Evolutionary conservation across 2,888 invertebrate genomes (phyloP), one percentile per base, ranked within the genome.

Genomic region (Acholoe squamosa): DNA sequence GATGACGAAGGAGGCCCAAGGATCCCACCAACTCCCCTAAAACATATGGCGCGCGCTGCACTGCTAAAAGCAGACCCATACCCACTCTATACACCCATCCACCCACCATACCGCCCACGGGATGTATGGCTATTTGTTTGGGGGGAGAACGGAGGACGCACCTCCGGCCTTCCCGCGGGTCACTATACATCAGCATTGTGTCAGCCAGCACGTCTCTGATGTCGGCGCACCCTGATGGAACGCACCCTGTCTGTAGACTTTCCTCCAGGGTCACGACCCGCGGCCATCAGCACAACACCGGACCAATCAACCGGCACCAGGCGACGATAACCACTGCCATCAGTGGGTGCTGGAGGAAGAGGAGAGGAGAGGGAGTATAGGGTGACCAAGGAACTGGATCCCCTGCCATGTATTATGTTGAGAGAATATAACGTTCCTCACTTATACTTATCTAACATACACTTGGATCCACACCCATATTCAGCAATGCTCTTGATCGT

Each of bases 161-260:
- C 76, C 76, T 76, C 76, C 76, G 5, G 76, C 16, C 76, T 1
- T 28, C 28, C 76, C 28, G 28, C 28, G 76, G 80, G 80, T 80
- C 80, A 80, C 76, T 43, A 80, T 80, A 80, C 43, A 80, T 80
- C 80, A 80, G 80, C 80, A 33, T 80, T 33, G 43, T 80, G 80
- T 80, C 80, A 43, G 22, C 34, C 22, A 22, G 34, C 80, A 33
- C 80, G 34, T 43, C 80, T 43, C 80, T 43, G 34, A 43, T 80
- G 80, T 80, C 80, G 43, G 22, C 33, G 34, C 34, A 14, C 80
- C 19, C 80, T 80, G 80, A 80, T 80, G 80, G 80, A 80, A n/a
- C 16, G 80, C 22, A 33, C 14, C 80, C 34, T 22, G 34, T 22
- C 43, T 19, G 22, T 34, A 7, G 43, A 5, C 31, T 31, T 31